Percentiles rank a stretch among this genome's conserved stretches.
Evolutionary conservation across 2,888 invertebrate genomes (phyloP).

Genomic region (Lepas anatifera): DNA sequence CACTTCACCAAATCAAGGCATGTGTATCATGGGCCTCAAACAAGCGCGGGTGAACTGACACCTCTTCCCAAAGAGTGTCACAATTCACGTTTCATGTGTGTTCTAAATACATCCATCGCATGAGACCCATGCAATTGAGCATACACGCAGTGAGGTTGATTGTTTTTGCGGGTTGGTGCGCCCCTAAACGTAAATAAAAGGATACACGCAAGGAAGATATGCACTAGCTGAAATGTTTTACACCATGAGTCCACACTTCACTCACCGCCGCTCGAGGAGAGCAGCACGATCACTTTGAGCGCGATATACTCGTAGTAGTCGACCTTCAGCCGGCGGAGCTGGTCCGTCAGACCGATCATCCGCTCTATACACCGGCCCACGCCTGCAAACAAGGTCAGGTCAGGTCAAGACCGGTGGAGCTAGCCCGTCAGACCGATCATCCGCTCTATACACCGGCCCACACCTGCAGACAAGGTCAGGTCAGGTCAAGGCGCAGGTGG

Average conservation of each 20-base stretch:
- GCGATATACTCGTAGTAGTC: constrained; percentile 95
- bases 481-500: constrained; percentile 70
- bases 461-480: constrained; percentile 28
- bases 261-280: constrained; percentile 65
- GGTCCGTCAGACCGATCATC: constrained; percentile 89
- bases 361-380: constrained; percentile 62
- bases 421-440: constrained; percentile 93
- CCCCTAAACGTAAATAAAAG: too few relatives aligned
- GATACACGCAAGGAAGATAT: too few relatives aligned
- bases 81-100: too few relatives aligned
- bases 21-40: too few relatives aligned
- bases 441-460: constrained; percentile 62
- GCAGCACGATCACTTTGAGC: constrained; percentile 83
- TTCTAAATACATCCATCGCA: too few relatives aligned
- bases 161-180: too few relatives aligned
- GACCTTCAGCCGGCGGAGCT: constrained; percentile 72
- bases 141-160: too few relatives aligned
- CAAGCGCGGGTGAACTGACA: too few relatives aligned
- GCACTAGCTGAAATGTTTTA: too few relatives aligned
- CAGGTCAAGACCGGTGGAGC: constrained; percentile 35
- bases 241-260: background rate
- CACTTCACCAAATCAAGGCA: too few relatives aligned
- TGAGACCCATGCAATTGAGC: too few relatives aligned
- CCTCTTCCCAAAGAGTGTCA: too few relatives aligned
- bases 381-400: constrained; percentile 23